Conservation (phyloP, 2,797 vertebrate species). For the Petrocephalus sullivani region DNA sequence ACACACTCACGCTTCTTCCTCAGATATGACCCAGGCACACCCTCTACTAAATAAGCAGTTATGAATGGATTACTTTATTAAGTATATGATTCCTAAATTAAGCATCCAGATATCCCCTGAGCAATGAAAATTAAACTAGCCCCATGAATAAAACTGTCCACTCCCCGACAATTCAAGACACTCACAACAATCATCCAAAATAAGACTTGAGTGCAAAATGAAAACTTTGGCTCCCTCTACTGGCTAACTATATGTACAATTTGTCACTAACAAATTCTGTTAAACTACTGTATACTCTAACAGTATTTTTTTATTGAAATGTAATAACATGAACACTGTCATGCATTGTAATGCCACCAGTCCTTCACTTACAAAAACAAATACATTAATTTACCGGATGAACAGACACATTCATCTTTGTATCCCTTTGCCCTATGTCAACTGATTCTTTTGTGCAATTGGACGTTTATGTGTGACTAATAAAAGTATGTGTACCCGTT, state of each 20-base stretch:
- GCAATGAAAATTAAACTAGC: background rate
- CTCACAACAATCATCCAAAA: too few species aligned
- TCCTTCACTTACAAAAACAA: background rate
- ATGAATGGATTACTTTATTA: too few species aligned
- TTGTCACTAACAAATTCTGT: background rate
- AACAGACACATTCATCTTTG: background rate
- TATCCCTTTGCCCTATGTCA: background rate
- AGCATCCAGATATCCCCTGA: background rate
- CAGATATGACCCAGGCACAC: background rate
- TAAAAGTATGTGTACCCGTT: background rate
- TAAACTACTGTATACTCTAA: background rate
- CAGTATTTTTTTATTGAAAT: background rate
- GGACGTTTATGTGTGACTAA: background rate
- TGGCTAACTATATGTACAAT: background rate
- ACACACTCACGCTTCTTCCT: background rate
- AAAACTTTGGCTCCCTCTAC: slow-evolving; percentile 5
- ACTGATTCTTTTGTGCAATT: background rate
- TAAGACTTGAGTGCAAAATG: background rate
- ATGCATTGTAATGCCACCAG: background rate
- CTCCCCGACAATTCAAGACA: background rate
- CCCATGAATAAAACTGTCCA: background rate
- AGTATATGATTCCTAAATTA: too few species aligned
- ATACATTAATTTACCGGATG: background rate
- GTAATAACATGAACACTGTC: background rate
- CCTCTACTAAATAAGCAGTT: background rate